A percentile compares a stretch with the other conserved stretches of the same genome.
Evolutionary conservation across 2,888 invertebrate species (phyloP).

Genomic region (Digitonthophagus gazella): DNA sequence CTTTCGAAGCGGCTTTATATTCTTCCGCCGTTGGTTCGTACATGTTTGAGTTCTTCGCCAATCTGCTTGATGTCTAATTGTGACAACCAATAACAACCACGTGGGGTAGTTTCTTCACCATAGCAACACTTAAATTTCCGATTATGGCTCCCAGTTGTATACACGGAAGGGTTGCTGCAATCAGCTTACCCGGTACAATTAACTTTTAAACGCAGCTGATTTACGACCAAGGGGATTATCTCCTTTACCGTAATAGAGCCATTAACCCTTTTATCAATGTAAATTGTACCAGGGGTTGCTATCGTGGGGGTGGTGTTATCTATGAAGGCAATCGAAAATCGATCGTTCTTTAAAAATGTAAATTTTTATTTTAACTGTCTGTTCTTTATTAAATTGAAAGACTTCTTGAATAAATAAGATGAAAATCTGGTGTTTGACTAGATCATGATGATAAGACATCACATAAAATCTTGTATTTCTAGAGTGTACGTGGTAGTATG

Average conservation of each 20-base stretch:
- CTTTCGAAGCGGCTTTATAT: background rate
- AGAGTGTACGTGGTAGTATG: too few relatives aligned
- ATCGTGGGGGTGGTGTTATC: too few relatives aligned
- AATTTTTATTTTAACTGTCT: too few relatives aligned
- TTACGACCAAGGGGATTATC: conserved; percentile 26
- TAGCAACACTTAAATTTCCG: background rate
- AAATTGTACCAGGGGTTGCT: conserved; percentile 27
- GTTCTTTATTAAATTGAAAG: too few relatives aligned
- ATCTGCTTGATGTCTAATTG: background rate
- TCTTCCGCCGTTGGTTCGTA: background rate
- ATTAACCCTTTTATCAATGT: conserved; percentile 30
- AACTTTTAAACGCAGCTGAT: conserved; percentile 28
- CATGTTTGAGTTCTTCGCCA: background rate
- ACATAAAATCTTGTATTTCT: too few relatives aligned
- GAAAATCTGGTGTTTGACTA: too few relatives aligned
- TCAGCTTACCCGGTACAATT: conserved; percentile 26
- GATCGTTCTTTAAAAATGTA: too few relatives aligned
- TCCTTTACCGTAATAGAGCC: conserved; percentile 28
- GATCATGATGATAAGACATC: too few relatives aligned
- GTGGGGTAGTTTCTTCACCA: background rate
- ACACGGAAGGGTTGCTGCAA: background rate
- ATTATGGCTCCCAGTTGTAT: background rate
- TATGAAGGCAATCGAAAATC: too few relatives aligned
- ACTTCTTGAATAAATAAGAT: too few relatives aligned
- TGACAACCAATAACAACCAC: background rate